Percentiles rank a stretch among this genome's conserved stretches.
Conservation (phyloP, 2,888 invertebrate genomes). For the Lamellibrachia columna region DNA sequence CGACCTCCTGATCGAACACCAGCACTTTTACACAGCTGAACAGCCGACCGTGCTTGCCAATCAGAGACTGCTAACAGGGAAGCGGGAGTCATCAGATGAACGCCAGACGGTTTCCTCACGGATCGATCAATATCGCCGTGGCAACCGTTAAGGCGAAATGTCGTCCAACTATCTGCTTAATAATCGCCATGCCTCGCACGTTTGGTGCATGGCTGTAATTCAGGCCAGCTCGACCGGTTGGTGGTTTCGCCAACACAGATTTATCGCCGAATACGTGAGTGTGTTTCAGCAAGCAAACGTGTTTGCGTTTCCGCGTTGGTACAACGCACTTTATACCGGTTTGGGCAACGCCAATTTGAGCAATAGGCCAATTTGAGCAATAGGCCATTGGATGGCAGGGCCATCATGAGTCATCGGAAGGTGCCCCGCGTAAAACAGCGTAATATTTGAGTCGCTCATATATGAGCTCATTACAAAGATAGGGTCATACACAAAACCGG, state of each 20-base stretch:
- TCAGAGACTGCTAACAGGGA: not conserved
- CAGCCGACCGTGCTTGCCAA: not conserved
- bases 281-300: not conserved
- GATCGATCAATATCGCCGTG: not conserved
- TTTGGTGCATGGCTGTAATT: not conserved
- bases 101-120: not conserved
- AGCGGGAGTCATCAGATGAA: constrained; percentile 3
- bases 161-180: not conserved
- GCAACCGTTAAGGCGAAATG: constrained; percentile 1
- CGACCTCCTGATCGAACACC: not conserved
- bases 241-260: not conserved
- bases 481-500: not conserved
- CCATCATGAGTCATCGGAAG: not conserved
- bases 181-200: not conserved
- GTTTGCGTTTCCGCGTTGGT: not conserved
- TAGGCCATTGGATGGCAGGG: not conserved
- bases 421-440: not conserved
- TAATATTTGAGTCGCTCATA: not conserved
- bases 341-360: not conserved
- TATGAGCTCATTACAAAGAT: not conserved
- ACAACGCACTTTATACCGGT: not conserved
- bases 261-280: not conserved
- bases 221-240: not conserved
- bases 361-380: not conserved
- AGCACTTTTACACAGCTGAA: not conserved